phyloP scores from a whole-genome alignment of 92 coral and sea anemone species.

The Porites divaricata region DNA sequence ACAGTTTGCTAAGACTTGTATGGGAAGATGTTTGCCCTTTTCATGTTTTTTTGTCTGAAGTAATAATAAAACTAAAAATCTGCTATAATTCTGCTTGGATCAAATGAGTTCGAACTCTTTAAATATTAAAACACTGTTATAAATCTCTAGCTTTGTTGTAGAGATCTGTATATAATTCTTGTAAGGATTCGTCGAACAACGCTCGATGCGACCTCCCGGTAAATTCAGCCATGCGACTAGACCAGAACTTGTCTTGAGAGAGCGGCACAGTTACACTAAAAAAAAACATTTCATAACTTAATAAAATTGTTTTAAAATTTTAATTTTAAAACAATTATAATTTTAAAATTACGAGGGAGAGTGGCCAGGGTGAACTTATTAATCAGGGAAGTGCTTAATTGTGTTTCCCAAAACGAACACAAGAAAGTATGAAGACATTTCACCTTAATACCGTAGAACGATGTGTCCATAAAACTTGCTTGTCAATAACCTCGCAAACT shows the following conservation, averaged over 20 bases:
- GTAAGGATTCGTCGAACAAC: slow-evolving; percentile 79
- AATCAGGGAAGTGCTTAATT: not conserved
- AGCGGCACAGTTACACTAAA: slow-evolving; percentile 87
- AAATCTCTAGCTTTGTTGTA: slow-evolving; percentile 68
- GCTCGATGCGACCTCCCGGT: slow-evolving; percentile 80
- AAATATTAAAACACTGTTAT: not conserved
- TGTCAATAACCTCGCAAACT: slow-evolving; percentile 79
- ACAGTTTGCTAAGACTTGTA: too few species aligned
- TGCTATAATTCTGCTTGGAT: too few species aligned
- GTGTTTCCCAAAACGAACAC: not conserved
- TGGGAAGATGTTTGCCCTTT: too few species aligned
- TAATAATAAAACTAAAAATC: too few species aligned
- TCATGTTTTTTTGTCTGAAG: too few species aligned
- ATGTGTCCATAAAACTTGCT: slow-evolving; percentile 34
- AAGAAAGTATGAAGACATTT: not conserved
- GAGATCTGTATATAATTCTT: slow-evolving; percentile 81
- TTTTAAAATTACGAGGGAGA: too few species aligned
- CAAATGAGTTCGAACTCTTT: too few species aligned
- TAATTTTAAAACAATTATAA: too few species aligned
- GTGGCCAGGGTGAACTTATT: not conserved
- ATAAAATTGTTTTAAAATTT: not conserved
- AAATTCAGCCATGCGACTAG: slow-evolving; percentile 72
- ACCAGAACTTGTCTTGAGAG: slow-evolving; percentile 80
- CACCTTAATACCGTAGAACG: slow-evolving; percentile 42
- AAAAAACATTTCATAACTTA: not conserved